Evolutionary conservation across 2,888 invertebrate species (phyloP).

Genomic region (Ochlodes sylvanus): DNA sequence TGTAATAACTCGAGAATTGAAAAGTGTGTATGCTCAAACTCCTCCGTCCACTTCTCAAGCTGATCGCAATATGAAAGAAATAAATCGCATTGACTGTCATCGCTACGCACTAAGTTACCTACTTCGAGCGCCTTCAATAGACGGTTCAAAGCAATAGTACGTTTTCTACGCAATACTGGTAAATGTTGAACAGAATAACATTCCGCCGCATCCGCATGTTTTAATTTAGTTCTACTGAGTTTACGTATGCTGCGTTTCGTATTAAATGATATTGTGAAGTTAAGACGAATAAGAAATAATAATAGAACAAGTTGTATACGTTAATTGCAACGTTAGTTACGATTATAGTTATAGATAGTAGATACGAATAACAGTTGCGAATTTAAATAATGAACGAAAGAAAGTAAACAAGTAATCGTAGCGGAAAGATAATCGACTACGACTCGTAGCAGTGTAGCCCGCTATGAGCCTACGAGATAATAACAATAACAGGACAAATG

Average conservation of each 20-base stretch:
- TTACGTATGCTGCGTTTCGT: neutral
- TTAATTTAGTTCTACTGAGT: neutral
- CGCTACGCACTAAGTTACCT: neutral
- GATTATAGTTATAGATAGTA: too few species aligned
- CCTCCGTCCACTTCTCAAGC: neutral
- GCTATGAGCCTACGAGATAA: neutral
- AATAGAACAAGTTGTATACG: neutral
- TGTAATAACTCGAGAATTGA: neutral
- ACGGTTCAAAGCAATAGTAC: constrained; percentile 11
- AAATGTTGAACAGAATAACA: constrained; percentile 3
- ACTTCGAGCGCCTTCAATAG: constrained; percentile 8
- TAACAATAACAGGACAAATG: neutral
- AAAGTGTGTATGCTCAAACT: neutral
- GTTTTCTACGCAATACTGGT: constrained; percentile 11
- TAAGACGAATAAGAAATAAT: neutral
- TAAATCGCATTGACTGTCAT: neutral
- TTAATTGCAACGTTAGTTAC: neutral
- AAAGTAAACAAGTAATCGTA: neutral
- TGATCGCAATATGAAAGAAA: constrained; percentile 2
- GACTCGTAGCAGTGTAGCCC: neutral
- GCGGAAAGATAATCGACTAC: neutral
- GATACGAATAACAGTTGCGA: neutral
- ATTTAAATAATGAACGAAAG: neutral
- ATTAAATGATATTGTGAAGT: neutral
- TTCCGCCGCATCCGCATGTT: neutral